These are phyloP conservation scores for Parazoanthus atlanticus DNA, from an alignment of 92 coral and sea anemone genomes.

Conservation along the genomic window DNA sequence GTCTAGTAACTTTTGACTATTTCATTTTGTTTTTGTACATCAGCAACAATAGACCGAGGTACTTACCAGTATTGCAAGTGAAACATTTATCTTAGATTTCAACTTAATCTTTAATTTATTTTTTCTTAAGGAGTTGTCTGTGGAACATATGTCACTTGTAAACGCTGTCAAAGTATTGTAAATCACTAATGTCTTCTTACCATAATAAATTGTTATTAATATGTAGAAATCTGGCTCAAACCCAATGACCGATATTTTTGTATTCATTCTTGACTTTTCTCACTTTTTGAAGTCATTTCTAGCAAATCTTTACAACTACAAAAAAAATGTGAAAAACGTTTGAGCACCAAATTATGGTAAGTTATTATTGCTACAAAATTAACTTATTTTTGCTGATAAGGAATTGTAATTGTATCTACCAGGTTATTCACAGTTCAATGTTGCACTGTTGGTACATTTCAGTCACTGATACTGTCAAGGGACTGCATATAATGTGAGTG, in stretches of 20 bases:
- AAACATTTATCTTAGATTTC: not conserved
- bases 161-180: not conserved
- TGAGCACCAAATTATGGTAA: conserved; percentile 5
- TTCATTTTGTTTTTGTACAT: not conserved
- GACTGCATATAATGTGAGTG: not conserved
- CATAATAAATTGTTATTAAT: not conserved
- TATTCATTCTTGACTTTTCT: conserved; percentile 5
- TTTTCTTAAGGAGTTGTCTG: no score
- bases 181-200: not conserved
- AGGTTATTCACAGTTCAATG: not conserved
- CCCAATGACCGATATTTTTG: conserved; percentile 23
- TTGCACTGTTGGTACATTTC: not conserved
- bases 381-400: conserved; percentile 32
- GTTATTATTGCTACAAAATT: conserved; percentile 24
- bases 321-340: not conserved
- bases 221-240: not conserved
- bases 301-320: conserved; percentile 10
- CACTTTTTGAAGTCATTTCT: conserved; percentile 21
- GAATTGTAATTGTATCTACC: not conserved
- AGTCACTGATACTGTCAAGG: not conserved
- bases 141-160: no score
- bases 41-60: not conserved
- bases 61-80: not conserved
- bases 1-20: no score
- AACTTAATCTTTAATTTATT: not conserved